These are phyloP conservation scores for Merops nubicus DNA, from an alignment of 2,113 vertebrate species.

Conservation along the genomic window DNA sequence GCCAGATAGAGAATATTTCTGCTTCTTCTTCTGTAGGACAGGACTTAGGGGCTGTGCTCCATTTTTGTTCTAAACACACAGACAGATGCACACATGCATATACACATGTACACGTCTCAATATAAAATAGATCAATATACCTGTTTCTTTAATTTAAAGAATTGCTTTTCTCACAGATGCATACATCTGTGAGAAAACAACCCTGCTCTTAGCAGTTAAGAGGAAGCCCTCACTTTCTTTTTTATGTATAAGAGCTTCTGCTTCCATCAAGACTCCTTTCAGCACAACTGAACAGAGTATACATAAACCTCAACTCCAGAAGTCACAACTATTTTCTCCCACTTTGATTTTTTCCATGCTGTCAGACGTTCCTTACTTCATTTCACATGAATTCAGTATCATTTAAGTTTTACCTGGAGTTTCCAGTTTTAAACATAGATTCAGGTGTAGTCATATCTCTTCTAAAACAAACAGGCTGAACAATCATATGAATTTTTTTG, in stretches of 20 bases:
- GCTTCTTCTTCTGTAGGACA: not conserved
- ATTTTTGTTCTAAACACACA: not conserved
- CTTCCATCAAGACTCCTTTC: not conserved
- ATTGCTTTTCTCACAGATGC: not conserved
- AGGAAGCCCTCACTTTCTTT: not conserved
- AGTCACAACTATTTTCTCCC: not conserved
- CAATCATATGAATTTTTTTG: accelerated
- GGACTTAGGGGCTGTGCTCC: not conserved
- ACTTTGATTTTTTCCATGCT: not conserved
- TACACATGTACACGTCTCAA: accelerated
- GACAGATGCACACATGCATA: accelerated
- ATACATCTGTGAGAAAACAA: too few relatives aligned
- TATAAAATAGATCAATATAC: too few relatives aligned
- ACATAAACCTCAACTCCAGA: not conserved
- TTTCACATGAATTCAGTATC: not conserved
- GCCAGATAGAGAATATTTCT: not conserved
- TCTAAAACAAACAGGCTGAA: not conserved
- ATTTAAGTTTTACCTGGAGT: not conserved
- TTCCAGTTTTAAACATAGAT: not conserved
- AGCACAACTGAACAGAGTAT: not conserved
- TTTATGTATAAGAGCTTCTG: not conserved
- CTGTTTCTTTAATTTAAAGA: too few relatives aligned
- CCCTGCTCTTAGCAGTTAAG: not conserved
- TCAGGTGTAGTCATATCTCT: not conserved
- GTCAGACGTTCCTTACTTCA: not conserved